Evolutionary conservation across 1,140 invertebrate genomes (phyloP), one percentile per base, ranked within the genome.

Genomic region (Drosophila pruinosa): DNA sequence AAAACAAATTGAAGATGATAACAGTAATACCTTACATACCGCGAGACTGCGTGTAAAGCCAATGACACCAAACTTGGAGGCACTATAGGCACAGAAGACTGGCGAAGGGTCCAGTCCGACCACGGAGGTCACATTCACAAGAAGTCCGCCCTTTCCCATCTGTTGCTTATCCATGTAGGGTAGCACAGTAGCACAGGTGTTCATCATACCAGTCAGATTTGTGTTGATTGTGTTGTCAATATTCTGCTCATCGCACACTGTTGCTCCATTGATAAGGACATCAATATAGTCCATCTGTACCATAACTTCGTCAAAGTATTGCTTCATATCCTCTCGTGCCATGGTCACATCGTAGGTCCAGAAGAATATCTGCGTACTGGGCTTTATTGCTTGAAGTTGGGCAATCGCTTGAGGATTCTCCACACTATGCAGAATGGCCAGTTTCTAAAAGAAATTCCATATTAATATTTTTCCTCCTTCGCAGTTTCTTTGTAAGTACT

Each of bases 61-160:
- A 47, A 93, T 77, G 0, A 93, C 89, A 8, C 91, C 92, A 64
- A 92, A 91, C 52, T 93, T 94, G 0, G 92, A 91, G n/a, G 91
- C 92, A 38, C 75, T 79, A 64, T 93, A 93, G 1, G 92, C 85
- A 7, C 93, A 93, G 15, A 90, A 75, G 0, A 89, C 80, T 6
- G 83, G 83, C 2, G 83, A 72, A 0, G 90, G 90, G 31, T 91
- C 77, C 56, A 94, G 88, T 19, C 94, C 94, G 57, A 93, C 89
- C 31, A 94, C 93, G 0, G 94, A 95, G 6, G 93, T 92, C 2
- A 95, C 81, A 70, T 95, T 95, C 1, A 95, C 92, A 41, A 95
- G 93, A 2, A 94, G 92, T 5, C 94, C 94, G 28, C 95, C 94
- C 10, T 91, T 90, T 0, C 94, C 94, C 4, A 91, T 91, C 67